Conservation (phyloP, 2,797 vertebrate species). For the Zenarchopterus dispar region DNA sequence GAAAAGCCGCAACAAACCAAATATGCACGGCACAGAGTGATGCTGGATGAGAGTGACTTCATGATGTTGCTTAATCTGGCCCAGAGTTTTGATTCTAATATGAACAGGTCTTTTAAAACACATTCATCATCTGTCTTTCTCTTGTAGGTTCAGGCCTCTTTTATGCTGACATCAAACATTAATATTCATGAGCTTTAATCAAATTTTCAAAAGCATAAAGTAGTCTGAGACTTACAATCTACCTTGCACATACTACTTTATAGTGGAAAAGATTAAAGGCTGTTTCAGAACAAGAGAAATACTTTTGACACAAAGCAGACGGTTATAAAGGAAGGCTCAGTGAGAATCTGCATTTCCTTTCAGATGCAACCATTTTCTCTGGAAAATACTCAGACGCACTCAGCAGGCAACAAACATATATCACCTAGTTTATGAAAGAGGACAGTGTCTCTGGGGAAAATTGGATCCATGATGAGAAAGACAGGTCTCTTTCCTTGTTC, state of each 20-base stretch:
- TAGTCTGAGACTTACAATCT: not conserved
- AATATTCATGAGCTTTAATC: not conserved
- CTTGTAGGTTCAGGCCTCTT: too few species aligned
- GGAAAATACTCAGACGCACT: not conserved
- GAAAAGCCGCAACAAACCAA: not conserved
- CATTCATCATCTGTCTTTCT: too few species aligned
- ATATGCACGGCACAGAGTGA: not conserved
- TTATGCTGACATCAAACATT: too few species aligned
- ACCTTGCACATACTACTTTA: not conserved
- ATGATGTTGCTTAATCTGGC: not conserved
- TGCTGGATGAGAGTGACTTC: not conserved
- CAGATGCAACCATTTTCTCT: slow-evolving; percentile 20
- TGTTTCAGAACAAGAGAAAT: slow-evolving; percentile 34
- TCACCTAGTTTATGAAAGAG: not conserved
- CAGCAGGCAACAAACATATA: not conserved
- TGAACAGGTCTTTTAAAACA: too few species aligned
- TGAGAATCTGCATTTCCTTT: slow-evolving; percentile 6
- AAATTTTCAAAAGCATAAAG: slow-evolving; percentile 6
- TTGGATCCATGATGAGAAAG: slow-evolving; percentile 5
- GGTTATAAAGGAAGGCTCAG: slow-evolving; percentile 11
- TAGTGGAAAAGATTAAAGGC: slow-evolving; percentile 8
- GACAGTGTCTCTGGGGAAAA: slow-evolving; percentile 19
- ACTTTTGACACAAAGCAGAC: slow-evolving; percentile 41
- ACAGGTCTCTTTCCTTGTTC: slow-evolving; percentile 9
- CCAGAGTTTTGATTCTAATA: too few species aligned